Evolutionary conservation across 2,888 invertebrate genomes (phyloP).

Genomic region (Oxystoma pomonae): DNA sequence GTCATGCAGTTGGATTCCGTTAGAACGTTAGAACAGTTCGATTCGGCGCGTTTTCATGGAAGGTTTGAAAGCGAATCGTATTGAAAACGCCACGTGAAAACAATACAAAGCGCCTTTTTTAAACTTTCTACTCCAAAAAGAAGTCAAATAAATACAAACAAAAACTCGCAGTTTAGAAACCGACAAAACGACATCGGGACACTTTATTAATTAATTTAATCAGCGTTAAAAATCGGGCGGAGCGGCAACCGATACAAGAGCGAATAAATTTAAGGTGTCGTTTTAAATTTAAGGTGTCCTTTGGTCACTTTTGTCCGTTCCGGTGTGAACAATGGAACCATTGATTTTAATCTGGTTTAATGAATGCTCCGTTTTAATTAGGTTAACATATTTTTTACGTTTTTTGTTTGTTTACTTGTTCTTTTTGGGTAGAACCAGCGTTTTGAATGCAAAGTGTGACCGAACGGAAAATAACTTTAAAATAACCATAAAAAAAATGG

Average conservation of each 20-base stretch:
- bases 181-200: constrained; percentile 5
- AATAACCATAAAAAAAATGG: too few relatives aligned
- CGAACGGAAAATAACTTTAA: too few relatives aligned
- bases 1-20: too few relatives aligned
- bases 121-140: too few relatives aligned
- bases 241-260: neutral
- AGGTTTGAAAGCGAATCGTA: too few relatives aligned
- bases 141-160: neutral
- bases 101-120: too few relatives aligned
- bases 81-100: too few relatives aligned
- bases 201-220: constrained; percentile 5
- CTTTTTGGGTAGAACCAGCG: too few relatives aligned
- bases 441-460: too few relatives aligned
- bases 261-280: neutral
- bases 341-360: neutral
- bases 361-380: neutral
- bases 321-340: neutral
- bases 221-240: neutral
- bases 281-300: neutral
- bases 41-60: too few relatives aligned
- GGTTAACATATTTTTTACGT: neutral
- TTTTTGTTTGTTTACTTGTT: neutral
- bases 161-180: neutral
- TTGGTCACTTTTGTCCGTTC: neutral
- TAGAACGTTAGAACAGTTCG: too few relatives aligned